These are phyloP conservation scores for Eurystomus gularis DNA, from an alignment of 2,113 vertebrate species.

Conservation along the genomic window DNA sequence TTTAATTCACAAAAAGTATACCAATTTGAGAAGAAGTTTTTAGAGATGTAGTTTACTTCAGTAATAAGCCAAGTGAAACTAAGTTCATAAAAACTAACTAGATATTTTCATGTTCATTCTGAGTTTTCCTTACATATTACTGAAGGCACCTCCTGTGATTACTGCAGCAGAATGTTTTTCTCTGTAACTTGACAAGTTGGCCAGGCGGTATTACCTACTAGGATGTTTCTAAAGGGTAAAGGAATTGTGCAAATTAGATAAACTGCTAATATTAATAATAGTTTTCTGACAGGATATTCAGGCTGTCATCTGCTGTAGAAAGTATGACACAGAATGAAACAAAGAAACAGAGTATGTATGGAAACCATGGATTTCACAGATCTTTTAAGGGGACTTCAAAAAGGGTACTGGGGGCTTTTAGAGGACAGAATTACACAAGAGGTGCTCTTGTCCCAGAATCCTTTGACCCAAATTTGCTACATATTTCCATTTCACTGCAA, in stretches of 20 bases:
- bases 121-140: background rate
- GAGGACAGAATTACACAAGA: background rate
- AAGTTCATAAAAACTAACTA: background rate
- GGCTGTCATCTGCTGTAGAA: background rate
- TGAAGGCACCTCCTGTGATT: background rate
- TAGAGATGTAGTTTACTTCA: background rate
- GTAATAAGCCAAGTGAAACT: accelerated
- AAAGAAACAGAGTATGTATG: background rate
- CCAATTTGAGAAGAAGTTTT: background rate
- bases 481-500: background rate
- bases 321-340: background rate
- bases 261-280: background rate
- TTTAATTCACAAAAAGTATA: background rate
- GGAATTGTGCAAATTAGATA: background rate
- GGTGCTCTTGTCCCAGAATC: accelerated
- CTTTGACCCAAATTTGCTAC: background rate
- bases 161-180: background rate
- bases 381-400: background rate
- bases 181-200: background rate
- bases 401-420: background rate
- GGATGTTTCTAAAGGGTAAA: background rate
- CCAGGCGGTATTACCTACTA: background rate
- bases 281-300: background rate
- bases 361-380: background rate
- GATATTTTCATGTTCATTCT: background rate